Evolutionary conservation across 2,797 vertebrate species (phyloP).

Genomic region (Trachurus trachurus): DNA sequence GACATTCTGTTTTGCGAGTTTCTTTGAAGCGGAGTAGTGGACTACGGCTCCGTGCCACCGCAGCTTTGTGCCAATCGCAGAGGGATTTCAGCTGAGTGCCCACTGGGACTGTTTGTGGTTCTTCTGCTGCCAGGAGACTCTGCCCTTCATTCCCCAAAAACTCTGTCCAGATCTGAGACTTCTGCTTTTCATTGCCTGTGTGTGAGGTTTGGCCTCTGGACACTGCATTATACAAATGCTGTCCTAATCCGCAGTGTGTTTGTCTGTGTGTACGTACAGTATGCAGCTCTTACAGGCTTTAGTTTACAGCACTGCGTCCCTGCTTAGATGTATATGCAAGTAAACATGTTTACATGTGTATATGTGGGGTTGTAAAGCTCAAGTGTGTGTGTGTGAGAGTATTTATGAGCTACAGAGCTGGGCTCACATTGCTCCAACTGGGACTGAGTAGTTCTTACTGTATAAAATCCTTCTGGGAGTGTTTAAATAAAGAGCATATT

Average conservation of each 20-base stretch:
- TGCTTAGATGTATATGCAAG: neutral
- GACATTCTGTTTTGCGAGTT: constrained; percentile 16
- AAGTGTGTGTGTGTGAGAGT: constrained; percentile 1
- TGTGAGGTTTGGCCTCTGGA: constrained; percentile 56
- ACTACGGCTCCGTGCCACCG: constrained; percentile 25
- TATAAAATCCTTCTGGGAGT: neutral
- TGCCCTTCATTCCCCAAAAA: constrained; percentile 45
- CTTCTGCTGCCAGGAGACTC: constrained; percentile 46
- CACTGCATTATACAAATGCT: constrained; percentile 6
- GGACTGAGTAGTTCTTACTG: neutral
- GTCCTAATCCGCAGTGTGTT: constrained; percentile 18
- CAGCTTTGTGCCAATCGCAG: constrained; percentile 38
- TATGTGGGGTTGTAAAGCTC: constrained; percentile 12
- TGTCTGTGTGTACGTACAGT: constrained; percentile 5
- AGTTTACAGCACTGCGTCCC: neutral
- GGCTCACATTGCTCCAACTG: constrained; percentile 12
- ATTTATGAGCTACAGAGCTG: constrained; percentile 13
- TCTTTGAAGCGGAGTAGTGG: constrained; percentile 40
- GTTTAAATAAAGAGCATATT: constrained; percentile 28
- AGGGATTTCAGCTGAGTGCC: constrained; percentile 41
- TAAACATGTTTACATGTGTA: constrained; percentile 19
- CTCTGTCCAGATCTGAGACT: constrained; percentile 43
- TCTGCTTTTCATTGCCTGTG: constrained; percentile 52
- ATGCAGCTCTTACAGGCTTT: neutral
- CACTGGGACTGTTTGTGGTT: constrained; percentile 38